phyloP scores from a whole-genome alignment of 2,888 invertebrate species.

The Xanthorhoe spadicearia region DNA sequence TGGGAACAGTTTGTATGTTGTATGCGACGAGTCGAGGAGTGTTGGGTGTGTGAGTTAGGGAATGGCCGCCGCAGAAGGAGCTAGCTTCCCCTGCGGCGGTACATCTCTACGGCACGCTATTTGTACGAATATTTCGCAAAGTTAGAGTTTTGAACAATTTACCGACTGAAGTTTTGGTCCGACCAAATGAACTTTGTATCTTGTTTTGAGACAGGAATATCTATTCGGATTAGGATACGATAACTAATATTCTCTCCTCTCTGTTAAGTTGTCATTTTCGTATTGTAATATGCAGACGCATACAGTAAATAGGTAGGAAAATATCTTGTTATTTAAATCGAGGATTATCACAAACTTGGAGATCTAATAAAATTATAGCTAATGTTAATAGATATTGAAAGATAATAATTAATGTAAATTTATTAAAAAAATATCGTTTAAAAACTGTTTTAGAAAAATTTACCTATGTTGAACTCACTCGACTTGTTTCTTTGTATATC shows the following conservation, averaged over 20 bases:
- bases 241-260: slow-evolving; percentile 73
- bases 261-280: slow-evolving; percentile 71
- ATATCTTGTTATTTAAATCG: slow-evolving; percentile 82
- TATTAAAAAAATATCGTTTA: slow-evolving; percentile 72
- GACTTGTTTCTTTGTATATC: slow-evolving; percentile 70
- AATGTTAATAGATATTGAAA: slow-evolving; percentile 82
- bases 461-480: slow-evolving; percentile 81
- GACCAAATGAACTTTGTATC: slow-evolving; percentile 83
- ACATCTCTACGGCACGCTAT: slow-evolving; percentile 37
- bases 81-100: slow-evolving; percentile 30
- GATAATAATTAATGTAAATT: slow-evolving; percentile 77
- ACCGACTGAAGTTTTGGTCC: slow-evolving; percentile 84
- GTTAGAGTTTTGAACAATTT: slow-evolving; percentile 79
- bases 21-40: slow-evolving; percentile 49
- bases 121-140: slow-evolving; percentile 51
- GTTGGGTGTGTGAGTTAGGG: slow-evolving; percentile 31
- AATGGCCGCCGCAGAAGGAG: slow-evolving; percentile 29
- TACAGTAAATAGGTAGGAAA: slow-evolving; percentile 78
- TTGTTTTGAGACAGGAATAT: slow-evolving; percentile 80
- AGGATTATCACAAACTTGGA: slow-evolving; percentile 80
- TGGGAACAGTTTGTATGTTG: slow-evolving; percentile 58
- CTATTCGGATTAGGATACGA: slow-evolving; percentile 76
- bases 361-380: slow-evolving; percentile 82
- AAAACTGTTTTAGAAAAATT: slow-evolving; percentile 83
- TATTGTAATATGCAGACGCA: slow-evolving; percentile 68